Evolutionary conservation across 2,113 vertebrate species (phyloP).

Genomic region (Casuarius casuarius): DNA sequence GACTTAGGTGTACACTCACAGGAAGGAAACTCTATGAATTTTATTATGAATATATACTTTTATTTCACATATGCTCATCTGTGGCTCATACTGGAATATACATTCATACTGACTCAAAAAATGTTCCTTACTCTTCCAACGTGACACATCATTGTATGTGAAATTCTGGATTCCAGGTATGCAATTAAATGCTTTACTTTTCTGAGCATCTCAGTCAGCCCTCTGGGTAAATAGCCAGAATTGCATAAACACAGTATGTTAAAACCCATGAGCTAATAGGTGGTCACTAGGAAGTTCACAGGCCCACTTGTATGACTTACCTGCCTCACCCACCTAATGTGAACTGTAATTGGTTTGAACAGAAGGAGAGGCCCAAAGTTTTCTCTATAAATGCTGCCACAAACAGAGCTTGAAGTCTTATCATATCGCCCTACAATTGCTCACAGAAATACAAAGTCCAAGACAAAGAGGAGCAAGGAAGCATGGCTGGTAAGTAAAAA

Average conservation of each 20-base stretch:
- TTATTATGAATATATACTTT: conserved; percentile 27
- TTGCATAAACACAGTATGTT: conserved; percentile 58
- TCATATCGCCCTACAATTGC: conserved; percentile 21
- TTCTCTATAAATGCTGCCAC: conserved; percentile 69
- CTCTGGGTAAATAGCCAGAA: conserved; percentile 51
- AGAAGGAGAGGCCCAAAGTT: conserved; percentile 61
- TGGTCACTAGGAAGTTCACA: conserved; percentile 70
- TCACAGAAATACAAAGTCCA: conserved; percentile 52
- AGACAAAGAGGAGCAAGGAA: conserved; percentile 35
- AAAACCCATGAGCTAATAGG: conserved; percentile 65
- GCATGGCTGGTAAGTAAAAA: conserved; percentile 54
- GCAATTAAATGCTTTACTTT: conserved; percentile 66
- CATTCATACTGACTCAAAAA: conserved; percentile 62
- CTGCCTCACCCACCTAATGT: conserved; percentile 67
- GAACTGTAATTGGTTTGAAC: conserved; percentile 64
- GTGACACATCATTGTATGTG: conserved; percentile 35
- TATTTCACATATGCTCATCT: conserved; percentile 38
- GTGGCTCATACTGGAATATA: conserved; percentile 24
- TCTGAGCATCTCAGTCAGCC: conserved; percentile 49
- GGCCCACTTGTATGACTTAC: conserved; percentile 71
- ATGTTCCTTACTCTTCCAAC: neutral
- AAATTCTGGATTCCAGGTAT: conserved; percentile 54
- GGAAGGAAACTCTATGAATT: conserved; percentile 2
- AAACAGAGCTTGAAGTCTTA: conserved; percentile 33
- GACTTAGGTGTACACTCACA: neutral